phyloP scores from a whole-genome alignment of 1,140 invertebrate genomes.

The Bombus fervidus region DNA sequence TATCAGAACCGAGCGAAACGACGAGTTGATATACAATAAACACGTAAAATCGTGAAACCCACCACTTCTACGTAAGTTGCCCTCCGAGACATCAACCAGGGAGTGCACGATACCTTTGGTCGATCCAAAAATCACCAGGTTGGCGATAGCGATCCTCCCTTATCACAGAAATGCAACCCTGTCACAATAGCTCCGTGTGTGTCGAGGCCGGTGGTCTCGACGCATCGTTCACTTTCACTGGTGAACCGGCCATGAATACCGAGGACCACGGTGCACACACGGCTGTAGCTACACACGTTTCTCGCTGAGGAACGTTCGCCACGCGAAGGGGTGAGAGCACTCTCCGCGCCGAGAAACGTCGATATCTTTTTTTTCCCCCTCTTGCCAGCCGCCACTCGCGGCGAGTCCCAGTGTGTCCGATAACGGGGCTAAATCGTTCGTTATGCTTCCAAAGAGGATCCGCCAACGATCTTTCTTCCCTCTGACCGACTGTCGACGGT shows the following conservation, averaged over 20 bases:
- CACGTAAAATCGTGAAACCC: constrained; percentile 13
- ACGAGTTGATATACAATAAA: not conserved
- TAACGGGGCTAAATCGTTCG: constrained; percentile 13
- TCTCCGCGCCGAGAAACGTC: constrained; percentile 60
- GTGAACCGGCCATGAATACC: constrained; percentile 30
- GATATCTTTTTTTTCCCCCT: constrained; percentile 61
- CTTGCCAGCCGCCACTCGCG: constrained; percentile 36
- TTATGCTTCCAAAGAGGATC: not conserved
- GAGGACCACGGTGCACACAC: constrained; percentile 38
- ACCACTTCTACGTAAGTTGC: constrained; percentile 10
- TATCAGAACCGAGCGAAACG: constrained; percentile 10
- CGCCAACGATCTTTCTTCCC: not conserved
- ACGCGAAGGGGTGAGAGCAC: constrained; percentile 39
- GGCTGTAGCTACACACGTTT: constrained; percentile 46
- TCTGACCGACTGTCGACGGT: constrained; percentile 30
- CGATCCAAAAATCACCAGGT: not conserved
- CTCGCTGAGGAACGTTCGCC: constrained; percentile 42
- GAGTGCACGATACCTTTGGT: not conserved
- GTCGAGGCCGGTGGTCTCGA: constrained; percentile 35
- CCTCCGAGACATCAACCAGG: not conserved
- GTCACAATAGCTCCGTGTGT: constrained; percentile 33
- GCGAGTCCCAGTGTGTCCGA: constrained; percentile 29
- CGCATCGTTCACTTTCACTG: constrained; percentile 75
- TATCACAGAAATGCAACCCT: constrained; percentile 50
- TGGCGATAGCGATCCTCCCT: not conserved